Evolutionary conservation across 2,888 invertebrate species (phyloP), one percentile per base, ranked within the genome.

Genomic region (Epiperipatus broadwayi): DNA sequence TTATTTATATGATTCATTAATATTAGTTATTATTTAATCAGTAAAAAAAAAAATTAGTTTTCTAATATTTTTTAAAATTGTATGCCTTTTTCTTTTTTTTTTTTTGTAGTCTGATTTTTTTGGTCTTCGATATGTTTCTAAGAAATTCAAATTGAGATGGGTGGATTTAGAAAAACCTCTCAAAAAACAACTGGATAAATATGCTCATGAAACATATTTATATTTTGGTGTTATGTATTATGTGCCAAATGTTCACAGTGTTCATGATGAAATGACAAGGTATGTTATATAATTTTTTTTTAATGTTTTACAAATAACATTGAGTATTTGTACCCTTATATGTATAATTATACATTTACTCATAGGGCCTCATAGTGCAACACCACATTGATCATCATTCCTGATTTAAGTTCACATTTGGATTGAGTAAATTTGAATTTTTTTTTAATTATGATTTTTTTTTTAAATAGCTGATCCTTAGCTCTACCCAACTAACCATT

Each of bases 141-240:
- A 58, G 46, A 44, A 53, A 21, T 59, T 54, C 27, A 43, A 44
- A 38, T 67, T 72, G 29, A 72, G 83, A 61, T 95, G 95, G 95
- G 73, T 93, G 15, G 91, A 93, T 53, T 64, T 93, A 52, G 85
- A 85, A 51, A 73, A 84, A 41, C 91, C 93, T 0, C 64, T 95
- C 25, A 89, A 91, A 57, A 73, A 81, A 39, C 95, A 95, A 57
- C 65, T 95, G 44, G 91, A 93, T 58, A 93, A 91, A 58, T 74
- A 84, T 61, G 84, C 89, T 0, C 75, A 80, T 37, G 73, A 77
- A 33, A 74, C 72, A 52, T 48, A 56, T 25, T 69, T 95, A 16
- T 81, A 80, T 58, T 65, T 95, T 34, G 75, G 89, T 21, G 83
- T 95, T 12, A 84, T 91, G 72, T 91, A 84, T 64, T 95, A 91